Evolutionary conservation across 2,888 invertebrate species (phyloP).

Genomic region (Ophraella communa): DNA sequence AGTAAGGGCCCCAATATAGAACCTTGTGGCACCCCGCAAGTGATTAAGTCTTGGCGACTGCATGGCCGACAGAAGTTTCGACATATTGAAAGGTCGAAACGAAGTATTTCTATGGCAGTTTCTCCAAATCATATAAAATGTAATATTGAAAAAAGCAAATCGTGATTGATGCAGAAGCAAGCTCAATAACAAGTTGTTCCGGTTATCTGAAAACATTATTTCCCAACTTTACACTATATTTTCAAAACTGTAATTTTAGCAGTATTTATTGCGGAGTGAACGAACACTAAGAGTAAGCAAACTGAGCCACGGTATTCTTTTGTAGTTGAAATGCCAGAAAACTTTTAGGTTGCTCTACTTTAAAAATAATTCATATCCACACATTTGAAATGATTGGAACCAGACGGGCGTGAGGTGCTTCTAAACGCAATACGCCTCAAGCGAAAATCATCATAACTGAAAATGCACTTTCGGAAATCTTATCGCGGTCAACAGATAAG

Average conservation of each 20-base stretch:
- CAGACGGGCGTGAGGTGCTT: constrained; percentile 15
- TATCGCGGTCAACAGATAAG: background rate
- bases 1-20: no score
- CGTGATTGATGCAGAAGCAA: no score
- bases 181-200: no score
- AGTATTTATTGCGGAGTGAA: background rate
- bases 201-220: no score
- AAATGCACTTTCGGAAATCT: background rate
- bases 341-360: constrained; percentile 1
- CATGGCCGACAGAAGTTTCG: no score
- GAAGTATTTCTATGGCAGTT: no score
- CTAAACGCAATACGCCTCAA: constrained; percentile 10
- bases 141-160: no score
- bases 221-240: background rate
- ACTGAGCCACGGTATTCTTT: no score
- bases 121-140: no score
- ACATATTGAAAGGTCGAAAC: no score
- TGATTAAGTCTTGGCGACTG: no score
- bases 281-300: background rate
- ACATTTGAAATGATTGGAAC: constrained; percentile 20
- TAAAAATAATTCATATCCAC: constrained; percentile 22
- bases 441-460: constrained; percentile 8
- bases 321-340: background rate
- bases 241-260: background rate
- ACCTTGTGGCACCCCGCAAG: no score